phyloP scores from a whole-genome alignment of 2,797 vertebrate genomes.

The Sus cebifrons region DNA sequence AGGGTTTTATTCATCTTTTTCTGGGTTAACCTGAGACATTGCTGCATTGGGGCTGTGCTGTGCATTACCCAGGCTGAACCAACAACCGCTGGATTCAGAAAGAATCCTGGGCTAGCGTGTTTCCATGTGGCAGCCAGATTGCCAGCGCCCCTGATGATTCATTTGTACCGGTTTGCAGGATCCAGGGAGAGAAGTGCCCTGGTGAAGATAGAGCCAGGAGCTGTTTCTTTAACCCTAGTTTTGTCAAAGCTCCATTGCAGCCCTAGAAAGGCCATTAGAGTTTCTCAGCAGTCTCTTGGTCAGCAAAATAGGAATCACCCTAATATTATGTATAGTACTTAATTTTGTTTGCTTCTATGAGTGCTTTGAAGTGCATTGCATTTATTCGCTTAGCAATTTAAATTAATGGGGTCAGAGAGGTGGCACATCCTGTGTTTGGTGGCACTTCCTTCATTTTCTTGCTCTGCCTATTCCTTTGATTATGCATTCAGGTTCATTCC shows the following conservation, averaged over 20 bases:
- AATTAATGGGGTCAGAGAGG: conserved; percentile 68
- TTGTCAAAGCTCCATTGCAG: conserved; percentile 15
- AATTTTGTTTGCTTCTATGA: conserved; percentile 74
- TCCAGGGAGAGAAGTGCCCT: background rate
- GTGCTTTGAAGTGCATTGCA: conserved; percentile 65
- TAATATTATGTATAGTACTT: conserved; percentile 54
- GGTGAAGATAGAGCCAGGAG: background rate
- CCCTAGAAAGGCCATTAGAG: conserved; percentile 16
- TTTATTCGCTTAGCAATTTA: conserved; percentile 67
- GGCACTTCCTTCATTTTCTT: conserved; percentile 50
- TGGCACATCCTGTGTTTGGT: conserved; percentile 40
- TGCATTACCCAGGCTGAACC: background rate
- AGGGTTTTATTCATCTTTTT: conserved; percentile 5
- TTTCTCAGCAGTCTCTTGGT: conserved; percentile 70
- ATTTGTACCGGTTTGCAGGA: background rate
- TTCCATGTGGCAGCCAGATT: conserved; percentile 66
- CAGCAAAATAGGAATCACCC: conserved; percentile 66
- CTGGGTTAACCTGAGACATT: conserved; percentile 9
- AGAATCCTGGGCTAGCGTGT: background rate
- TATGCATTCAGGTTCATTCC: background rate
- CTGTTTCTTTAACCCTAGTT: conserved; percentile 43
- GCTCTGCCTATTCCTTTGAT: background rate
- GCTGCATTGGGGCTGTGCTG: background rate
- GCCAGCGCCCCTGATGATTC: conserved; percentile 68
- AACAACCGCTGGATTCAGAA: background rate